A percentile compares a stretch with the other conserved stretches of the same genome.
Conservation (phyloP, 2,797 vertebrate genomes). For the Smutsia gigantea region DNA sequence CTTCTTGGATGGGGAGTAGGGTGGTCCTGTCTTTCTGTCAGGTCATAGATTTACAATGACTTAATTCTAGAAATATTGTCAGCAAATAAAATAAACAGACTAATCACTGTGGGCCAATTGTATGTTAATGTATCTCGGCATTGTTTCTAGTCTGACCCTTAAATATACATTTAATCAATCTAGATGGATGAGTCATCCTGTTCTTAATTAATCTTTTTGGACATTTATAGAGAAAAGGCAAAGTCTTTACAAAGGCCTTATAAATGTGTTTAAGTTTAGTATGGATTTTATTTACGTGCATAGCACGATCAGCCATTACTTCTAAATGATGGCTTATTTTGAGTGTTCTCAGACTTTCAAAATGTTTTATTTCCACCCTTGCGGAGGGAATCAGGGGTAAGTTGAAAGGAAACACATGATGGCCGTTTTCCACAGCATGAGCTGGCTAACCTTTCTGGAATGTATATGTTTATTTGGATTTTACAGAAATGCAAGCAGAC, state of each 20-base stretch:
- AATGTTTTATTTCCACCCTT: conserved; percentile 62
- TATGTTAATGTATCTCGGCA: conserved; percentile 78
- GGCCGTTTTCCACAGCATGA: conserved; percentile 61
- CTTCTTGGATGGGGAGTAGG: conserved; percentile 45
- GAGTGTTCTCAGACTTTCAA: conserved; percentile 61
- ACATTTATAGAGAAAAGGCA: conserved; percentile 78
- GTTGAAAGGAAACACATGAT: conserved; percentile 69
- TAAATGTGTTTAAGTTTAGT: conserved; percentile 48
- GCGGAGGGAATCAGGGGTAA: conserved; percentile 48
- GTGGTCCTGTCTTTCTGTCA: conserved; percentile 66
- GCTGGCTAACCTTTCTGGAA: background rate
- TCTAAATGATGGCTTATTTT: conserved; percentile 71
- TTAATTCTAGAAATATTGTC: conserved; percentile 86
- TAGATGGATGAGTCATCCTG: conserved; percentile 75
- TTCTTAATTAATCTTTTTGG: conserved; percentile 75
- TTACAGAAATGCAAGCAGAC: background rate
- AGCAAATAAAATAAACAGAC: conserved; percentile 85
- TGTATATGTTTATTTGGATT: conserved; percentile 50
- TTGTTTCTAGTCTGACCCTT: conserved; percentile 81
- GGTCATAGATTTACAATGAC: conserved; percentile 84
- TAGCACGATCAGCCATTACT: conserved; percentile 18
- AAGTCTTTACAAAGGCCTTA: conserved; percentile 69
- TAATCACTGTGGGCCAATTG: conserved; percentile 82
- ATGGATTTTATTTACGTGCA: conserved; percentile 77
- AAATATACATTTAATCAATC: conserved; percentile 78